A percentile compares a stretch with the other conserved stretches of the same genome.
These are phyloP conservation scores for Penaeus monodon DNA, from an alignment of 2,888 invertebrate genomes.

Conservation along the genomic window DNA sequence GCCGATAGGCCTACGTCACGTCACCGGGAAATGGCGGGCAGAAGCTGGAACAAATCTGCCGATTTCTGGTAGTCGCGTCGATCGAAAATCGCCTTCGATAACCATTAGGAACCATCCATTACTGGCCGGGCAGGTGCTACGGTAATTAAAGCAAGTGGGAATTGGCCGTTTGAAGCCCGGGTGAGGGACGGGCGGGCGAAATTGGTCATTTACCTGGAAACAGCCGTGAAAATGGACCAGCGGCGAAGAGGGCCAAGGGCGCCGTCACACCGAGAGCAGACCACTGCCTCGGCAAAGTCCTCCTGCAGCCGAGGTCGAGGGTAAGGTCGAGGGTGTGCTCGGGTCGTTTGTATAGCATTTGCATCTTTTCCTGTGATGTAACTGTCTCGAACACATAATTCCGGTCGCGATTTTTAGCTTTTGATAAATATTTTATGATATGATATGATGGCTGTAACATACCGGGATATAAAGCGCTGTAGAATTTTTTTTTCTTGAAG, in stretches of 20 bases:
- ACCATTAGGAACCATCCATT: conserved; percentile 29
- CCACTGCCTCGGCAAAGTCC: no score
- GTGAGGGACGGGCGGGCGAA: conserved; percentile 1
- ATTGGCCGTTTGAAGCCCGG: neutral
- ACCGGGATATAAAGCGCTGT: no score
- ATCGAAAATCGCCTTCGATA: conserved; percentile 17
- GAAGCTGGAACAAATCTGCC: neutral
- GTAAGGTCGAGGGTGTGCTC: accelerated
- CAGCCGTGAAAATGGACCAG: conserved; percentile 8
- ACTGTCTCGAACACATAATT: no score
- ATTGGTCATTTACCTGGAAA: conserved; percentile 29
- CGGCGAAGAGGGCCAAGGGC: neutral
- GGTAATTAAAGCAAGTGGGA: conserved; percentile 4
- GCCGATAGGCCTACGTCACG: no score
- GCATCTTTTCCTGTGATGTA: no score
- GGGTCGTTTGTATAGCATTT: no score
- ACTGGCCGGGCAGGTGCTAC: conserved; percentile 24
- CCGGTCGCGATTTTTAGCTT: no score
- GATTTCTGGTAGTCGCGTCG: neutral
- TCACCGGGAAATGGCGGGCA: neutral
- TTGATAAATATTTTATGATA: no score
- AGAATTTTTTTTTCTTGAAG: no score
- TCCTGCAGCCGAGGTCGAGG: no score
- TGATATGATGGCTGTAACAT: no score
- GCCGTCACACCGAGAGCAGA: no score